A percentile compares a stretch with the other conserved stretches of the same genome.
Evolutionary conservation across 2,797 vertebrate species (phyloP).

Genomic region (Mastacembelus armatus): DNA sequence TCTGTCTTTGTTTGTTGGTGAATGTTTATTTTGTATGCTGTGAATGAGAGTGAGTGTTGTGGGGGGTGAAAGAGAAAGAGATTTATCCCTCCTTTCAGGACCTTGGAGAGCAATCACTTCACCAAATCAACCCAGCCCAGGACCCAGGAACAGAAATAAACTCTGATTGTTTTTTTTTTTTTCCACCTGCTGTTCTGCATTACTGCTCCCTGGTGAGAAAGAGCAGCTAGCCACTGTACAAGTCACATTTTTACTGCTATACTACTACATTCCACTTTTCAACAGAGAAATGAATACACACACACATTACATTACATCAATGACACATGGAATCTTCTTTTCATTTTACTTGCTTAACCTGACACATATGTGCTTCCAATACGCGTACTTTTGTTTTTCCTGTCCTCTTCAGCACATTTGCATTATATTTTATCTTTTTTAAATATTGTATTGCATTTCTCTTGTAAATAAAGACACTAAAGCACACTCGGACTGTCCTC

Average conservation of each 20-base stretch:
- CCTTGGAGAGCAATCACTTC: conserved; percentile 63
- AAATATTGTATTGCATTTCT: too few species aligned
- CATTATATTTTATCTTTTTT: too few species aligned
- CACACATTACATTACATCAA: too few species aligned
- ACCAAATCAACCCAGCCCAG: conserved; percentile 44
- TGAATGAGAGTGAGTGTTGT: background rate
- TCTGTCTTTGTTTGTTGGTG: background rate
- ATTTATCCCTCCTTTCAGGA: conserved; percentile 50
- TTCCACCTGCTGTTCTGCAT: conserved; percentile 53
- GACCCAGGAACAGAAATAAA: conserved; percentile 51
- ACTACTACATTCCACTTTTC: background rate
- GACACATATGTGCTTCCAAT: too few species aligned
- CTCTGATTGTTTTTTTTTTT: conserved; percentile 62
- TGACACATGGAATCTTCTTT: too few species aligned
- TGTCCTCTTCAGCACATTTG: too few species aligned
- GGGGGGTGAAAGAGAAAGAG: conserved; percentile 27
- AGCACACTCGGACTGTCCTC: too few species aligned
- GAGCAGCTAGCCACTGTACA: conserved; percentile 6
- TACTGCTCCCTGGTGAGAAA: conserved; percentile 47
- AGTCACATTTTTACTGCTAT: conserved; percentile 4
- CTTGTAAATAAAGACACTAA: too few species aligned
- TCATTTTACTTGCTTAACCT: too few species aligned
- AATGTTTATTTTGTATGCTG: background rate
- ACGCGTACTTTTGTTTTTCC: too few species aligned
- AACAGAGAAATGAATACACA: too few species aligned